These are phyloP conservation scores for Hydrotaea cyrtoneurina DNA, from an alignment of 2,888 invertebrate genomes.

Conservation along the genomic window DNA sequence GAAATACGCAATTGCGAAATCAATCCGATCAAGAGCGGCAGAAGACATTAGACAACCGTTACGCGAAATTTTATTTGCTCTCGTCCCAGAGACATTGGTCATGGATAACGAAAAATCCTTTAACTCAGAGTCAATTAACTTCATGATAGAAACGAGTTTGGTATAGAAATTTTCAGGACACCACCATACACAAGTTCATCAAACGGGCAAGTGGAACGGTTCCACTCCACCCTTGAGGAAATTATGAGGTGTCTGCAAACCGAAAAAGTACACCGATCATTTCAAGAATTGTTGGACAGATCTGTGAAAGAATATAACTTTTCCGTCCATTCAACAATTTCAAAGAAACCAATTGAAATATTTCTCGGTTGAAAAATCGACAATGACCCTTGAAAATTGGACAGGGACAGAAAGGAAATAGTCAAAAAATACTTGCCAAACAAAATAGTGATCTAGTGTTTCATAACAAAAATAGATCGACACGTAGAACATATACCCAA, in stretches of 20 bases:
- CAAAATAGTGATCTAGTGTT: no score
- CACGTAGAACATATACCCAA: no score
- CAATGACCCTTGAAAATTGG: no score
- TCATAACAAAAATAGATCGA: no score
- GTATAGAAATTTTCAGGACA: slow-evolving; percentile 20
- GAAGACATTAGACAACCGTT: slow-evolving; percentile 37
- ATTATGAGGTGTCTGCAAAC: slow-evolving; percentile 7
- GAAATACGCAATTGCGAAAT: slow-evolving; percentile 31
- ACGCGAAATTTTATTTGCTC: background rate
- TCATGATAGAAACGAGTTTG: slow-evolving; percentile 23
- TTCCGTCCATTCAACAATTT: no score
- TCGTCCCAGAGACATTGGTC: background rate
- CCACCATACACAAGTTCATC: background rate
- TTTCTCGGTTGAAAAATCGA: slow-evolving; percentile 45
- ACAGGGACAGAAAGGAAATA: no score
- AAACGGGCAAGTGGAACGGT: background rate
- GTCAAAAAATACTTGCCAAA: no score
- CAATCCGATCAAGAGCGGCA: slow-evolving; percentile 10
- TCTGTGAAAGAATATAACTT: slow-evolving; percentile 3
- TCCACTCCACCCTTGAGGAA: background rate
- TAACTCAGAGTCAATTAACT: slow-evolving; percentile 34
- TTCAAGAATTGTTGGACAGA: slow-evolving; percentile 19
- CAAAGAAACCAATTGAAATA: slow-evolving; percentile 38
- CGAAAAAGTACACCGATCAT: background rate
- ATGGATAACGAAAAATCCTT: slow-evolving; percentile 31